Conservation (phyloP, 2,888 invertebrate species). For the Oligia fasciuncula region DNA sequence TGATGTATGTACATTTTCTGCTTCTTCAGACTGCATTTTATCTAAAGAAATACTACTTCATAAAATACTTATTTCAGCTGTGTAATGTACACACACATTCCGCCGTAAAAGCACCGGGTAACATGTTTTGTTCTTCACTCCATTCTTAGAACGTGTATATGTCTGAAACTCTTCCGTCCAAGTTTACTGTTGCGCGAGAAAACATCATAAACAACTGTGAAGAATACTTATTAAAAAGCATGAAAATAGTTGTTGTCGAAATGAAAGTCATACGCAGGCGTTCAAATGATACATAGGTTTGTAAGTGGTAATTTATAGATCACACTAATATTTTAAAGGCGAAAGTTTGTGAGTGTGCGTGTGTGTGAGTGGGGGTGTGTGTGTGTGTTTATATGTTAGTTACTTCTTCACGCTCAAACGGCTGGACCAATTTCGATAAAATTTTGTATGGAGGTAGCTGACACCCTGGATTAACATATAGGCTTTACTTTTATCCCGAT, state of each 20-base stretch:
- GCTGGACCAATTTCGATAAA: no score
- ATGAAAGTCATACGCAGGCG: slow-evolving; percentile 52
- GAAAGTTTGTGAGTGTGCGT: no score
- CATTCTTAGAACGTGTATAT: slow-evolving; percentile 45
- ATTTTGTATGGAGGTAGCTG: no score
- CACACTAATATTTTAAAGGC: no score
- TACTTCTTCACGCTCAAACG: no score
- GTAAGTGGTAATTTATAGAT: slow-evolving; percentile 73
- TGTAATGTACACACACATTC: slow-evolving; percentile 39
- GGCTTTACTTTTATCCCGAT: no score
- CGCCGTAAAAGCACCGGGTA: slow-evolving; percentile 45
- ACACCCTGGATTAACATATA: no score
- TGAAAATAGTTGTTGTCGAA: slow-evolving; percentile 49
- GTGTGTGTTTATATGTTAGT: no score
- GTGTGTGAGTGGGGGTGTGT: no score
- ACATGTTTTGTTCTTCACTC: slow-evolving; percentile 62
- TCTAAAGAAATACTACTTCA: slow-evolving; percentile 32
- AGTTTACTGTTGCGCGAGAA: slow-evolving; percentile 46
- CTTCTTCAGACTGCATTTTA: slow-evolving; percentile 31
- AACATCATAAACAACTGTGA: slow-evolving; percentile 41
- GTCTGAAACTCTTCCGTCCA: slow-evolving; percentile 54
- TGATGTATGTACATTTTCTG: neutral
- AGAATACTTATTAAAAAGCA: slow-evolving; percentile 41
- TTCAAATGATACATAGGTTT: slow-evolving; percentile 68
- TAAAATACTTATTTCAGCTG: slow-evolving; percentile 36